Base-by-base conservation (phyloP, 2,888 invertebrate species). In the Brachypalpus laphriformis region DNA sequence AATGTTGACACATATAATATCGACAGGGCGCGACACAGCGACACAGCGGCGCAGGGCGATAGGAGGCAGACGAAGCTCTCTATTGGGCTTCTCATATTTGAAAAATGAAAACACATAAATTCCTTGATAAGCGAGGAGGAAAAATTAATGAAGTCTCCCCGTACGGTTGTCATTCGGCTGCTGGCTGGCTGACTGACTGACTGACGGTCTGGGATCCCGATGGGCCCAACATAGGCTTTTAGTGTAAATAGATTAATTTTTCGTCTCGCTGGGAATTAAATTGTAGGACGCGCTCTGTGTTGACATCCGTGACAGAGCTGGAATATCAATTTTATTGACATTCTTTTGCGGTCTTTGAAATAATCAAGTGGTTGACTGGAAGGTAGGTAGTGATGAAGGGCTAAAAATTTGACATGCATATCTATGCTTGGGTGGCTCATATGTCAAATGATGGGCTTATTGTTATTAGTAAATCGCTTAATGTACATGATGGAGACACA, bases 21-120 rank as follows among this genome's bases (percentile, higher is more conserved):
- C 74, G 78, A 72, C 71, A 56, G 56, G 54, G 76, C 61, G 54
- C 57, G 63, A 65, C 72, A 14, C 47, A 14, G 31, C 51, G 45
- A 8, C 25, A 25, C 3, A 25, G 25, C 25, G 25, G n/a, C 61
- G 49, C 8, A 25, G 20, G 47, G 11, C 47, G 37, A 51, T 37
- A 14, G 18, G 31, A 22, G 25, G 16, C 57, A 18, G 71, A 72
- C 75, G 66, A 65, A 56, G 49, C 40, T 45, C 72, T 71, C 68
- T 65, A 82, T 77, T 72, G 78, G 66, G 34, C 28, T 74, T 85
- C 85, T 85, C 85, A 85, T 85, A 85, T 85, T 85, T 85, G 85
- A 85, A 71, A 85, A 85, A 81, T 85, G 81, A 85, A 85, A 81
- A 78, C 81, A 81, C 75, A 81, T 85, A 85, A 85, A 85, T 85